Percentiles rank a stretch among this genome's conserved stretches.
Evolutionary conservation across 2,113 vertebrate genomes (phyloP).

Genomic region (Malurus alboscapulatus): DNA sequence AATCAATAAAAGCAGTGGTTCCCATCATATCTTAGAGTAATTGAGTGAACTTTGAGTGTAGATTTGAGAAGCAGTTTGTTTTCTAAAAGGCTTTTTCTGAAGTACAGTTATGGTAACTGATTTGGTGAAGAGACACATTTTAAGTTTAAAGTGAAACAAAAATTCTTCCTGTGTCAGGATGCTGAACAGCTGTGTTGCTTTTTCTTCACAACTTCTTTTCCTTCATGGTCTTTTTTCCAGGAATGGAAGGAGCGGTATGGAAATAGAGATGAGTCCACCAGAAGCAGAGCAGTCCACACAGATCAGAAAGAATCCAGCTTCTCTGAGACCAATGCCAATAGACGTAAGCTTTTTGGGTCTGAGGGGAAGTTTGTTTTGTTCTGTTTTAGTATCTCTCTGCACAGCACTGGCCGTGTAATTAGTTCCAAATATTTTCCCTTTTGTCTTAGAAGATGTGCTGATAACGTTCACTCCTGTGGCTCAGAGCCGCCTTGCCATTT

Average conservation of each 20-base stretch:
- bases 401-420: background rate
- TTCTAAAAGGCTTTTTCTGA: background rate
- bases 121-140: background rate
- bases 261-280: constrained; percentile 80
- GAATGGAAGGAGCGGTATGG: constrained; percentile 90
- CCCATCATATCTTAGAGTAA: fast-evolving
- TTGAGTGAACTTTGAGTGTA: background rate
- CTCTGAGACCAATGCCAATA: constrained; percentile 74
- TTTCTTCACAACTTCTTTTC: background rate
- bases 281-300: constrained; percentile 81
- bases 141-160: background rate
- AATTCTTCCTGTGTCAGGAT: background rate
- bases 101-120: fast-evolving
- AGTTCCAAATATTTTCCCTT: background rate
- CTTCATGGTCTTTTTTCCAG: constrained; percentile 60
- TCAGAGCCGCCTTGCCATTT: background rate
- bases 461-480: background rate
- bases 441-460: background rate
- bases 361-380: background rate
- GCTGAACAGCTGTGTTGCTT: background rate
- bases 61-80: background rate
- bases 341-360: constrained; percentile 68
- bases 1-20: background rate
- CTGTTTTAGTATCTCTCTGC: background rate
- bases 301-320: constrained; percentile 84